These are phyloP conservation scores for Mya arenaria DNA, from an alignment of 1,140 invertebrate species.

Conservation along the genomic window DNA sequence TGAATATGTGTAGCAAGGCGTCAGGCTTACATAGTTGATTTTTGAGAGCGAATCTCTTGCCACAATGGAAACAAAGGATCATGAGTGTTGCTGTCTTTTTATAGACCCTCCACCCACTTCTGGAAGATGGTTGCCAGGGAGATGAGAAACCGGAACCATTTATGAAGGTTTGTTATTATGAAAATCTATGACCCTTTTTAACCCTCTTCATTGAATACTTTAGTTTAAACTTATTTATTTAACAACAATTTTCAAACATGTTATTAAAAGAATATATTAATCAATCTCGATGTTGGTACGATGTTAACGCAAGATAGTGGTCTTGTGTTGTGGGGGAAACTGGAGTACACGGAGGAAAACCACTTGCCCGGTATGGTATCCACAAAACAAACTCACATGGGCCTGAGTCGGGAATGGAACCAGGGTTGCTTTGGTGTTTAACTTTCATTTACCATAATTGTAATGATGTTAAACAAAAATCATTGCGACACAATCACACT, in stretches of 20 bases:
- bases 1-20: neutral
- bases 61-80: neutral
- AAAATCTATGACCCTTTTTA: neutral
- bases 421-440: neutral
- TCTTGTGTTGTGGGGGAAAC: neutral
- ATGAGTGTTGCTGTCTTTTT: neutral
- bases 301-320: neutral
- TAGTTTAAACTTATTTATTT: neutral
- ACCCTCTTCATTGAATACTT: neutral
- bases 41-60: neutral
- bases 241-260: neutral
- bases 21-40: neutral
- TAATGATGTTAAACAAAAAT: neutral
- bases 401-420: neutral
- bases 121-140: constrained; percentile 62
- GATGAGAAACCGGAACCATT: constrained; percentile 54
- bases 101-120: constrained; percentile 53
- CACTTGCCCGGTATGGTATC: neutral
- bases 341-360: neutral
- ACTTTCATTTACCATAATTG: neutral
- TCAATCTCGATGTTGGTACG: neutral
- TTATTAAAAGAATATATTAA: neutral
- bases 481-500: neutral
- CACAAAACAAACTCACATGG: neutral
- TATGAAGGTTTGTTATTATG: constrained; percentile 27